A percentile compares a stretch with the other conserved stretches of the same genome.
Evolutionary conservation across 2,113 vertebrate species (phyloP).

Genomic region (Hemiscyllium ocellatum): DNA sequence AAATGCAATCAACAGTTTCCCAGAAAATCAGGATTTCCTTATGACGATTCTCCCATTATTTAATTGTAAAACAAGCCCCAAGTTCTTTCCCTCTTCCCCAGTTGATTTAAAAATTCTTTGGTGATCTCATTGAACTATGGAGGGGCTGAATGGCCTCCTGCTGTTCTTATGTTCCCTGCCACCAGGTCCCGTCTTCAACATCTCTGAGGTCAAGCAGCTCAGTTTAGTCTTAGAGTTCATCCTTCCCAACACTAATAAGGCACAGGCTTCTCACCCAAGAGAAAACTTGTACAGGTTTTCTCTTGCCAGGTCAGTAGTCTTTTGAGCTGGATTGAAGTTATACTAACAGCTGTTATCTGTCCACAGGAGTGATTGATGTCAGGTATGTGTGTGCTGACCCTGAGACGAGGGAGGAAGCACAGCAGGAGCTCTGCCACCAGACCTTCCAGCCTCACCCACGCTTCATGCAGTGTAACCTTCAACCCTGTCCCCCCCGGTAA

Average conservation of each 20-base stretch:
- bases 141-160: not conserved
- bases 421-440: constrained; percentile 64
- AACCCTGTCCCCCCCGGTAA: constrained; percentile 69
- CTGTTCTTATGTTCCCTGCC: not conserved
- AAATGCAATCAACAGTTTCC: no score
- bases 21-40: not conserved
- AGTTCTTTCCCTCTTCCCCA: not conserved
- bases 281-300: not conserved
- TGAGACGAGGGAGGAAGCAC: constrained; percentile 56
- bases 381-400: constrained; percentile 70
- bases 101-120: not conserved
- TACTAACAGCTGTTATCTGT: not conserved
- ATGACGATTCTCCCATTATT: no score
- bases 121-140: not conserved
- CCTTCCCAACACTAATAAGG: not conserved
- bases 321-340: constrained; percentile 47
- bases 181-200: not conserved
- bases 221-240: not conserved
- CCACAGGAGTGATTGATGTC: constrained; percentile 50
- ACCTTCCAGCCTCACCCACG: constrained; percentile 62
- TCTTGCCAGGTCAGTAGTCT: constrained; percentile 9
- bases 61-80: not conserved
- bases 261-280: not conserved
- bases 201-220: not conserved
- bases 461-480: constrained; percentile 57